Conservation (phyloP, 92 coral and sea anemone species). For the Bergia puertoricense region DNA sequence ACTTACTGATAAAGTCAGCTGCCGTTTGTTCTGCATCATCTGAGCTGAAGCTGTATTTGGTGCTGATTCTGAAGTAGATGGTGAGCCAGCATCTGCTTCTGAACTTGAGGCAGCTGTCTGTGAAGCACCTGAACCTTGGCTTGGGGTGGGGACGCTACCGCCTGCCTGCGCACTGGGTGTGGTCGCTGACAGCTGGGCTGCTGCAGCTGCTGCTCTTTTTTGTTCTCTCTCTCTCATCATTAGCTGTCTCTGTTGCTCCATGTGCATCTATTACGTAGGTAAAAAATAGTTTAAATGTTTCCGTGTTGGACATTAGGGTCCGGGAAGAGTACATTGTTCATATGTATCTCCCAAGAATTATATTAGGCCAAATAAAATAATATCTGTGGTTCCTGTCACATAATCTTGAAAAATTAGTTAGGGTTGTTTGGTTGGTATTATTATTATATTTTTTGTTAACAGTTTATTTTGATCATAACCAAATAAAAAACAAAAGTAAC, state of each 20-base stretch:
- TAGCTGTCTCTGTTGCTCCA: constrained; percentile 88
- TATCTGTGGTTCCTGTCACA: no score
- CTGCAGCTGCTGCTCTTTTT: constrained; percentile 64
- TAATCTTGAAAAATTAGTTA: no score
- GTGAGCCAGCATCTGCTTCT: constrained; percentile 45
- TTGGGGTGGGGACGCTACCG: constrained; percentile 28
- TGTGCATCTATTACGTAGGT: constrained; percentile 64
- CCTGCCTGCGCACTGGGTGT: constrained; percentile 25
- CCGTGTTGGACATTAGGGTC: no score
- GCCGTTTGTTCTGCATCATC: constrained; percentile 72
- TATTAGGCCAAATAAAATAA: no score
- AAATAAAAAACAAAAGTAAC: no score
- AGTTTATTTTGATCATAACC: no score
- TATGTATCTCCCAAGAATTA: no score
- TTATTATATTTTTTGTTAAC: no score
- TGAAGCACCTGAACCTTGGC: constrained; percentile 25
- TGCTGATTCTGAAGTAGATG: constrained; percentile 52
- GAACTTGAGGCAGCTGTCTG: constrained; percentile 32
- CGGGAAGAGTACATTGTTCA: no score
- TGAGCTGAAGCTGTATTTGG: constrained; percentile 45
- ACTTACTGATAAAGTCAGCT: constrained; percentile 86
- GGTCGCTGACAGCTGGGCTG: constrained; percentile 44
- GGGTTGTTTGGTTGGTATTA: no score
- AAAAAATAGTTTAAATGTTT: not conserved
- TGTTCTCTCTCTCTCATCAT: constrained; percentile 84